Evolutionary conservation across 2,888 invertebrate species (phyloP).

Genomic region (Ypsolopha sequella): DNA sequence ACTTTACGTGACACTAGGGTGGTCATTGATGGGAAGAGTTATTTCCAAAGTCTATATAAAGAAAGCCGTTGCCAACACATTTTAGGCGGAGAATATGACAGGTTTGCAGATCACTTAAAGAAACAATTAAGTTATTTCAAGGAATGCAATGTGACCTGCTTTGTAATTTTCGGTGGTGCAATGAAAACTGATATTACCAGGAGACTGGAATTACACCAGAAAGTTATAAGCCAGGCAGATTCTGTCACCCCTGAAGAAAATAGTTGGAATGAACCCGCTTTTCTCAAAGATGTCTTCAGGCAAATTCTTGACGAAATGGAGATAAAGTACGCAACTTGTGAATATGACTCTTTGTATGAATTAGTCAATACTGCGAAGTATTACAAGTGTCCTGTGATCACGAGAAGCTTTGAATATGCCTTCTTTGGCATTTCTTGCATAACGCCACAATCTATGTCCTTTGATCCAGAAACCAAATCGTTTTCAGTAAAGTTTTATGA

Average conservation of each 20-base stretch:
- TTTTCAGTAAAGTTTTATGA: conserved; percentile 1
- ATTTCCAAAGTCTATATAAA: conserved; percentile 16
- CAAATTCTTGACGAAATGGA: conserved; percentile 19
- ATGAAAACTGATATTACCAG: conserved; percentile 11
- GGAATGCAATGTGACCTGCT: conserved; percentile 11
- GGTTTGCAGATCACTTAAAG: conserved; percentile 11
- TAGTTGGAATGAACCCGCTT: conserved; percentile 14
- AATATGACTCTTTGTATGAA: conserved; percentile 15
- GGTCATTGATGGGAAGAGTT: conserved; percentile 15
- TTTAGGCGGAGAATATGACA: conserved; percentile 17
- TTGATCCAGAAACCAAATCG: neutral
- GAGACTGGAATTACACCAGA: conserved; percentile 13
- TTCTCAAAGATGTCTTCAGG: conserved; percentile 14
- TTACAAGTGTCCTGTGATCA: conserved; percentile 21
- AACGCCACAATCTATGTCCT: conserved; percentile 3
- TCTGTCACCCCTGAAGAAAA: conserved; percentile 9
- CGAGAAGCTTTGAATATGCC: conserved; percentile 18
- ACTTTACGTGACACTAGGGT: conserved; percentile 8
- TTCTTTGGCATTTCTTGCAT: conserved; percentile 11
- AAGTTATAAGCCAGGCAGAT: conserved; percentile 11
- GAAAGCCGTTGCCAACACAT: conserved; percentile 19
- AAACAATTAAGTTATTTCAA: conserved; percentile 7
- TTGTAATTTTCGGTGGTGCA: conserved; percentile 14
- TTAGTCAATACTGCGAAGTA: conserved; percentile 18
- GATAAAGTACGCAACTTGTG: conserved; percentile 20